Evolutionary conservation across 2,113 vertebrate species (phyloP).

Genomic region (Pipra filicauda): DNA sequence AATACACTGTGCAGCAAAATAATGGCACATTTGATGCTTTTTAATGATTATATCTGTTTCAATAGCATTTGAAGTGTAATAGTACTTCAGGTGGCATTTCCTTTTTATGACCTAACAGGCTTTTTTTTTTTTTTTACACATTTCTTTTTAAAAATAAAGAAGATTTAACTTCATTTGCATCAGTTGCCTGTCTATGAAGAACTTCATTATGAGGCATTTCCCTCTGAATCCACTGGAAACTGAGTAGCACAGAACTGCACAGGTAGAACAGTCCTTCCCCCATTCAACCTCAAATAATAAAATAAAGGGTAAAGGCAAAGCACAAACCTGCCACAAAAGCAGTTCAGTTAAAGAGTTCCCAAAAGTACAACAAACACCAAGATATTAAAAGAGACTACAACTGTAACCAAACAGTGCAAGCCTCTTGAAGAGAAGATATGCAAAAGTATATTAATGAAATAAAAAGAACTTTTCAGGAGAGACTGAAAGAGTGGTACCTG

Average conservation of each 20-base stretch:
- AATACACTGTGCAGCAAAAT: neutral
- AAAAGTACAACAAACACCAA: neutral
- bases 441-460: neutral
- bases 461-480: neutral
- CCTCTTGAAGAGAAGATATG: fast-evolving
- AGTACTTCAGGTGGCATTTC: neutral
- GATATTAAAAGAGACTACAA: neutral
- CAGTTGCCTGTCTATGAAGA: neutral
- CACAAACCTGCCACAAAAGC: neutral
- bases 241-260: neutral
- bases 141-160: fast-evolving
- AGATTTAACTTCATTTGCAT: neutral
- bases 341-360: neutral
- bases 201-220: neutral
- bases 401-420: neutral
- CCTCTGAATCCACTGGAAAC: neutral
- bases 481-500: neutral
- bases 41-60: neutral
- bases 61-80: neutral
- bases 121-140: too few species aligned
- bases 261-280: neutral
- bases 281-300: neutral
- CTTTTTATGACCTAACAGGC: fast-evolving
- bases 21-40: neutral
- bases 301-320: neutral